Evolutionary conservation across 2,888 invertebrate species (phyloP), one percentile per base, ranked within the genome.

Genomic region (Protonemura montana): DNA sequence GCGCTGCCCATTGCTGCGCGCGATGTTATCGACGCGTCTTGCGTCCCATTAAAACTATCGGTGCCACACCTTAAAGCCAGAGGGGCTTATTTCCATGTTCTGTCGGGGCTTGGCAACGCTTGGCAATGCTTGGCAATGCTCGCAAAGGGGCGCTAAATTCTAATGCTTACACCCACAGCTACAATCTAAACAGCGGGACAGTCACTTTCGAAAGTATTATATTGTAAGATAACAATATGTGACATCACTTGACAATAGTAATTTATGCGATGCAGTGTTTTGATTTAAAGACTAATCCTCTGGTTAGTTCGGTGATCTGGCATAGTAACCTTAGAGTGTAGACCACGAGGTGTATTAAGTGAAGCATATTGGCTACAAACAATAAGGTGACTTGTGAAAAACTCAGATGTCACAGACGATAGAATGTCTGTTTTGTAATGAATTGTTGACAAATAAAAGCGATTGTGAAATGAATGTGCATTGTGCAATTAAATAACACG

Each of bases 21-120:
- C 26, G 87, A 87, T 87, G 85, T 35, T 87, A 87, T 87, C 87
- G 87, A 82, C 85, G 41, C 85, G 25, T 83, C 21, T 80, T 41
- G 83, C 81, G 76, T 77, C 35, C 87, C 86, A 86, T 85, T 86
- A 86, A 85, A 86, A 85, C 85, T n/a, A 81, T 81, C 28, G 80
- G 30, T 25, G 85, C 87, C 87, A 85, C 87, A 85, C 87, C 87
- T 78, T 42, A 29, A 77, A 78, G 81, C 86, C 82, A 27, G 86
- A 76, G 86, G 86, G 82, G 81, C 81, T 76, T 78, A 85, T 76
- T 41, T 35, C 85, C 85, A 59, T 83, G 25, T 28, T 28, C 13
- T 83, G 83, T 83, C 41, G 83, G 83, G 81, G n/a, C 81, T 28
- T 30, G 81, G n/a, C n/a, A 81, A 81, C 28, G 3, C 7, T 28